Percentiles rank a stretch among this genome's conserved stretches.
Evolutionary conservation across 2,797 vertebrate genomes (phyloP).

Genomic region (Diplodus puntazzo): DNA sequence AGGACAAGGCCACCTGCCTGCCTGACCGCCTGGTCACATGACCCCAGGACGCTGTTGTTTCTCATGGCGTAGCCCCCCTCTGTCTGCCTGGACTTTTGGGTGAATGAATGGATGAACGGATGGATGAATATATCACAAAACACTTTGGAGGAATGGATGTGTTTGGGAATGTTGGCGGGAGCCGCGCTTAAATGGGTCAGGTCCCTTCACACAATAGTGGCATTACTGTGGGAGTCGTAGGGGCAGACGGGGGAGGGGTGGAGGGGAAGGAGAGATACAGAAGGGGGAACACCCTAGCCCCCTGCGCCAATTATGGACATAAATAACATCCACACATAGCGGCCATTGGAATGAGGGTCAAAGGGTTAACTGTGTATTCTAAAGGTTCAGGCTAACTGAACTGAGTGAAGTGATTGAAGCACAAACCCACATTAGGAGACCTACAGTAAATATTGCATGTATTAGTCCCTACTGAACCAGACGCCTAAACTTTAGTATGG

Average conservation of each 20-base stretch:
- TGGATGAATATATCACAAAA: constrained; percentile 77
- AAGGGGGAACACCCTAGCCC: constrained; percentile 54
- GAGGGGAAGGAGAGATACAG: constrained; percentile 24
- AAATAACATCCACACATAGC: constrained; percentile 79
- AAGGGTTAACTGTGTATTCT: constrained; percentile 76
- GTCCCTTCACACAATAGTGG: constrained; percentile 77
- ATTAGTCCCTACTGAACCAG: background rate
- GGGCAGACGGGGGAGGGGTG: constrained; percentile 53
- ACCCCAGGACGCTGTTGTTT: constrained; percentile 67
- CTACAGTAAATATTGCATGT: constrained; percentile 23
- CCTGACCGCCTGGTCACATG: constrained; percentile 70
- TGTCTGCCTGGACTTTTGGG: constrained; percentile 64
- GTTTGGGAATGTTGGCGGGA: constrained; percentile 73
- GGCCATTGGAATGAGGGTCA: constrained; percentile 78
- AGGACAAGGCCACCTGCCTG: constrained; percentile 75
- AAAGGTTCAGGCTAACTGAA: constrained; percentile 56
- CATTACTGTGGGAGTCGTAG: constrained; percentile 74
- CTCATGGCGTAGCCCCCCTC: constrained; percentile 56
- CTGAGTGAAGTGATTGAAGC: constrained; percentile 15
- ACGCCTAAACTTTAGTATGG: background rate
- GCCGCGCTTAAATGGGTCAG: constrained; percentile 83
- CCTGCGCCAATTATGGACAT: constrained; percentile 79
- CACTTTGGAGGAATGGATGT: constrained; percentile 70
- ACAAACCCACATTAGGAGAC: constrained; percentile 23
- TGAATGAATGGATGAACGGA: constrained; percentile 76